These are phyloP conservation scores for Fundulus diaphanus DNA, from an alignment of 2,797 vertebrate genomes.

Conservation along the genomic window DNA sequence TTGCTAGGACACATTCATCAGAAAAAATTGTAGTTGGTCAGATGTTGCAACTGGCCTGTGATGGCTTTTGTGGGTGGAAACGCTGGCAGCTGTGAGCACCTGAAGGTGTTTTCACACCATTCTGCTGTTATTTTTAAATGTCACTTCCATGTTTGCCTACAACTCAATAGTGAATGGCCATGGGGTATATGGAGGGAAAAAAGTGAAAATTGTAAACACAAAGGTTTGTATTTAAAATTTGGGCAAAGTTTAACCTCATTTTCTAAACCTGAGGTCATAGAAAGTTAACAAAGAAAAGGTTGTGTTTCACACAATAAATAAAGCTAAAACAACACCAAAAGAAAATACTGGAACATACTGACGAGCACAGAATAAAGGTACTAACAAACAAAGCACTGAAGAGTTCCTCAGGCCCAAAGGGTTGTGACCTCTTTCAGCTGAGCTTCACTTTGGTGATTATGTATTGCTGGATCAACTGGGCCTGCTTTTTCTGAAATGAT, in stretches of 20 bases:
- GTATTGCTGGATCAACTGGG: too few species aligned
- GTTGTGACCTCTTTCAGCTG: too few species aligned
- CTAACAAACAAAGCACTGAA: background rate
- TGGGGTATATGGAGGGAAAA: constrained; percentile 11
- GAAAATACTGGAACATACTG: background rate
- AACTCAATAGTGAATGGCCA: constrained; percentile 10
- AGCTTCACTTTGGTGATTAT: too few species aligned
- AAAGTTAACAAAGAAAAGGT: background rate
- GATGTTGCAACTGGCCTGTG: constrained; percentile 9
- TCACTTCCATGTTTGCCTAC: constrained; percentile 41
- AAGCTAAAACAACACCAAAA: background rate
- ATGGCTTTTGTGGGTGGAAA: constrained; percentile 26
- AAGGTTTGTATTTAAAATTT: background rate
- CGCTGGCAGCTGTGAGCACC: constrained; percentile 45
- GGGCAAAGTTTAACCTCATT: background rate
- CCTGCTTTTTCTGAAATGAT: too few species aligned
- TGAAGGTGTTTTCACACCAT: constrained; percentile 41
- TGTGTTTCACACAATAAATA: background rate
- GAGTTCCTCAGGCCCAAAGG: too few species aligned
- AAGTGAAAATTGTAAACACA: background rate
- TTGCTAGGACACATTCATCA: constrained; percentile 4
- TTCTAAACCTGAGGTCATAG: background rate
- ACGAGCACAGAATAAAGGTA: background rate
- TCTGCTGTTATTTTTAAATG: constrained; percentile 47
- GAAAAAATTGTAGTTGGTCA: constrained; percentile 3